Evolutionary conservation across 2,888 invertebrate species (phyloP).

Genomic region (Pyrocoelia pectoralis): DNA sequence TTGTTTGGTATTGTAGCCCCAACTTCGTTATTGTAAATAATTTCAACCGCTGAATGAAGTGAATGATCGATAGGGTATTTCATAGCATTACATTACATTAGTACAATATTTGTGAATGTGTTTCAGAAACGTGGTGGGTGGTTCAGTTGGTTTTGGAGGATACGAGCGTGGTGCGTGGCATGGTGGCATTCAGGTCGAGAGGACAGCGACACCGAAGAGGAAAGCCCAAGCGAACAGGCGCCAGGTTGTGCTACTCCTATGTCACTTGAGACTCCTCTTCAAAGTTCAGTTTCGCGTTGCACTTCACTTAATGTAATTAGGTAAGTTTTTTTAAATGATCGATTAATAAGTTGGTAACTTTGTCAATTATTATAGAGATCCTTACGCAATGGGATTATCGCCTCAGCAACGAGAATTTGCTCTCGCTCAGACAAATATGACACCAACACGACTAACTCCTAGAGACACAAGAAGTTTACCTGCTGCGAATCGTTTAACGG

Average conservation of each 20-base stretch:
- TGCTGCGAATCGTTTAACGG: constrained; percentile 67
- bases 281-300: constrained; percentile 86
- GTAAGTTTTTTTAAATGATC: constrained; percentile 42
- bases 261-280: constrained; percentile 86
- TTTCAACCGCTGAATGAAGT: no score
- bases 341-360: not conserved
- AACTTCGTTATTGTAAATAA: no score
- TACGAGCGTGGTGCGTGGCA: constrained; percentile 83
- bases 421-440: constrained; percentile 53
- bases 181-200: constrained; percentile 92
- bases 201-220: constrained; percentile 81
- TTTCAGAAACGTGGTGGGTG: constrained; percentile 57
- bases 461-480: constrained; percentile 72
- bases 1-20: no score
- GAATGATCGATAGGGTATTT: no score
- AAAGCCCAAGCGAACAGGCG: constrained; percentile 72
- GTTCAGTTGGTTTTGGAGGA: constrained; percentile 51
- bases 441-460: constrained; percentile 57
- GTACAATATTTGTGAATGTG: not conserved
- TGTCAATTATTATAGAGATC: constrained; percentile 63
- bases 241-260: constrained; percentile 81
- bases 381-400: constrained; percentile 63
- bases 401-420: constrained; percentile 46
- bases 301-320: constrained; percentile 84
- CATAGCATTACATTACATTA: no score